Evolutionary conservation across 2,113 vertebrate genomes (phyloP), one percentile per base, ranked within the genome.

Genomic region (Sialia sialis): DNA sequence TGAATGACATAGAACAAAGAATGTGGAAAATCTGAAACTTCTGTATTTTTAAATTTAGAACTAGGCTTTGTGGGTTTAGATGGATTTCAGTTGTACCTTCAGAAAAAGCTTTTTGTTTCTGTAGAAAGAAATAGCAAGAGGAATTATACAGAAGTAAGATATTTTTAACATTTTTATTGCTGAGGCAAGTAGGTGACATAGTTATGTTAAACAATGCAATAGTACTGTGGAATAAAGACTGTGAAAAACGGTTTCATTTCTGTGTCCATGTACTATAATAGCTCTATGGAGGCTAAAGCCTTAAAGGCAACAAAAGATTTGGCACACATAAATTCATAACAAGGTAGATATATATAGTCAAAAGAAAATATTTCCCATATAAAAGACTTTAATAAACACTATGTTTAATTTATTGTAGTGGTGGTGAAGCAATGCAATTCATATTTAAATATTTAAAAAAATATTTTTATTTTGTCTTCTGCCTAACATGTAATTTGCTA

Each of bases 401-500:
- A 6, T 10, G 2, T 46, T 67, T 46, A 20, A n/a, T 59, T 76
- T 77, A 52, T 62, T 66, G 3, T 73, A 68, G 6, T 23, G 13
- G 4, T 73, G 30, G 12, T 48, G 16, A 12, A 74, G 9, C 16
- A 54, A 44, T 16, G 7, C 3, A 80, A 46, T 49, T 16, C 0
- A 16, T n/a, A 51, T 39, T 49, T 39, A 25, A 36, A 10, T 29
- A 7, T 36, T 59, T 54, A 14, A 0, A 1, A 1, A 30, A 10
- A 16, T 41, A 23, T 30, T 70, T 70, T 52, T 66, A 4, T 74
- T 79, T 34, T 44, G 20, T 64, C 14, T 73, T 55, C 13, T 54
- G 10, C 9, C 5, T 56, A 49, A 68, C 14, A 3, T 36, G 22
- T 25, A 66, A 55, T 56, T 90, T 79, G 1, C 10, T 41, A 55